Conservation (phyloP, 2,888 invertebrate species). For the Pyrrhosoma nymphula region DNA sequence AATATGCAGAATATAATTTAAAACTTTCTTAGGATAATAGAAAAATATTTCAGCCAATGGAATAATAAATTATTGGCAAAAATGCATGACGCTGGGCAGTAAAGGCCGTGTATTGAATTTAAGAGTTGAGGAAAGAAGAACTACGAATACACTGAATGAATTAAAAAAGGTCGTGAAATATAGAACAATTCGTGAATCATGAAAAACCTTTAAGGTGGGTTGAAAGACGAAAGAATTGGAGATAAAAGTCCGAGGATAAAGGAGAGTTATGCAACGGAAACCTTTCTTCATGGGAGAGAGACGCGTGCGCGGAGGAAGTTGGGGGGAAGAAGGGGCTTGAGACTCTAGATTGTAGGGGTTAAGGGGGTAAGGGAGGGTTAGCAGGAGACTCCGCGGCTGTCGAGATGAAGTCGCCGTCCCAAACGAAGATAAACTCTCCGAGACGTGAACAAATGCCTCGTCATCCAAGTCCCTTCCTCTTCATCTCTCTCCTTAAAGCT, state of each 20-base stretch:
- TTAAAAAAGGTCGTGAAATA: too few relatives aligned
- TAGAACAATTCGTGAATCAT: too few relatives aligned
- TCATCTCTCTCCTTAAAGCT: not conserved
- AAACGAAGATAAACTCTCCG: conserved; percentile 64
- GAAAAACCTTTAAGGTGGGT: too few relatives aligned
- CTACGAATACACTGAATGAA: too few relatives aligned
- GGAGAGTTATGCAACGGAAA: not conserved
- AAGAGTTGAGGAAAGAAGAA: too few relatives aligned
- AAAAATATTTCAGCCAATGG: too few relatives aligned
- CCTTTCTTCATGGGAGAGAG: not conserved
- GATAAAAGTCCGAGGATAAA: not conserved
- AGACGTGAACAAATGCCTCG: conserved; percentile 59
- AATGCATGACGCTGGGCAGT: too few relatives aligned
- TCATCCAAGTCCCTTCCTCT: conserved; percentile 2
- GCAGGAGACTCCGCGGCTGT: not conserved
- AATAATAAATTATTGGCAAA: too few relatives aligned
- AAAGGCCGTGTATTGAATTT: too few relatives aligned
- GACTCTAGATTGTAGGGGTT: not conserved
- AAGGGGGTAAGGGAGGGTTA: not conserved
- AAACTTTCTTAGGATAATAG: too few relatives aligned
- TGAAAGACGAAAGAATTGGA: not conserved
- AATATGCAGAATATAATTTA: too few relatives aligned
- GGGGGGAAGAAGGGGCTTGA: not conserved
- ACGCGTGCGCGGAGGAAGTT: not conserved
- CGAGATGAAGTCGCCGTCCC: conserved; percentile 55